Conservation (phyloP, 2,797 vertebrate genomes). For the Neomorphus geoffroyi region DNA sequence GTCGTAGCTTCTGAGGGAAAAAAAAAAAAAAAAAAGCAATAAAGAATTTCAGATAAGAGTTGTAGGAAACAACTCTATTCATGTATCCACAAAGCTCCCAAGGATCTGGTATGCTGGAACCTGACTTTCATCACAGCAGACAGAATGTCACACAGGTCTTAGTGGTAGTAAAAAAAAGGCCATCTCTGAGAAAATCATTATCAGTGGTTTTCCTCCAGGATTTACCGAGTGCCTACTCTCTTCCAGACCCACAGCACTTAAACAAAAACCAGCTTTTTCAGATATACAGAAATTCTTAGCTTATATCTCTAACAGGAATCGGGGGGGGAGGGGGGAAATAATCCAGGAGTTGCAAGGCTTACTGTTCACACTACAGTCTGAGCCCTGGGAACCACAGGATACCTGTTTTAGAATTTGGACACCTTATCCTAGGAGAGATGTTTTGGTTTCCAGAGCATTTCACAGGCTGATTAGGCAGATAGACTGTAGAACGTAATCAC, state of each 20-base stretch:
- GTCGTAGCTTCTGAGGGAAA: slow-evolving; percentile 33
- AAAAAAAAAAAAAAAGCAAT: background rate
- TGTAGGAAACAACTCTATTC: slow-evolving; percentile 14
- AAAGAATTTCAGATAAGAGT: slow-evolving; percentile 6
- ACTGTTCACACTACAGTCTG: background rate
- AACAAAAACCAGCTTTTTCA: background rate
- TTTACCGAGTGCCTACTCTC: background rate
- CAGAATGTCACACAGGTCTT: slow-evolving; percentile 3
- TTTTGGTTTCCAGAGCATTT: slow-evolving; percentile 15
- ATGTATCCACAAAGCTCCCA: background rate
- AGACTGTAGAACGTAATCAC: background rate
- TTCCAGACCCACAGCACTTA: background rate
- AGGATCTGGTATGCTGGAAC: background rate
- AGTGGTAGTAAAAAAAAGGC: slow-evolving; percentile 1
- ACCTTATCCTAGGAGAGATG: background rate
- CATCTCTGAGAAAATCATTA: slow-evolving; percentile 3
- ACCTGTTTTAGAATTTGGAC: background rate
- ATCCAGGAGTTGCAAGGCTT: background rate
- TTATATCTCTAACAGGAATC: background rate
- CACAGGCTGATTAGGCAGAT: background rate
- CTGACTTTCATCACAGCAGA: background rate
- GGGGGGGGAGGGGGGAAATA: fast-evolving
- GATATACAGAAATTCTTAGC: background rate
- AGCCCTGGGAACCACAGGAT: background rate
- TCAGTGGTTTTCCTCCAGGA: background rate